These are phyloP conservation scores for Epirrita christyi DNA, from an alignment of 2,888 invertebrate genomes.

Conservation along the genomic window DNA sequence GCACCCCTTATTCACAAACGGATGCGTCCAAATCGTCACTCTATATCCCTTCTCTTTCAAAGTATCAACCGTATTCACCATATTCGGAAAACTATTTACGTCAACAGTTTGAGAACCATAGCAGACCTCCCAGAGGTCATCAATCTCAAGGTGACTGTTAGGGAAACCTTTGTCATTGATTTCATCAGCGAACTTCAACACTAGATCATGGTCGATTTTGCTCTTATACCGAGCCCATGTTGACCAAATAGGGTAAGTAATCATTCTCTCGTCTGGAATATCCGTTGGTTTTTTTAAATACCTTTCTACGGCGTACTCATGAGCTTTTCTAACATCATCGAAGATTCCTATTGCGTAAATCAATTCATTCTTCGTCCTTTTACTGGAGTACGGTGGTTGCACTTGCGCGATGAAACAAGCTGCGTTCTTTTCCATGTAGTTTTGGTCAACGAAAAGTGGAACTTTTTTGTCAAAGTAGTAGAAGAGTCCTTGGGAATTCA, in stretches of 20 bases:
- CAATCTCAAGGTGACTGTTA: conserved; percentile 86
- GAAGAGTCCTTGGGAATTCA: conserved; percentile 87
- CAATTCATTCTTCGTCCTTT: conserved; percentile 69
- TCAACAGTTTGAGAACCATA: conserved; percentile 86
- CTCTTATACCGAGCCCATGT: conserved; percentile 86
- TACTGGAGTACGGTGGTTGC: conserved; percentile 74
- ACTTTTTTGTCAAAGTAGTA: conserved; percentile 86
- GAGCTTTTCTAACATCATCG: conserved; percentile 83
- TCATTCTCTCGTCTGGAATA: conserved; percentile 83
- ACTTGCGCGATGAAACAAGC: conserved; percentile 81
- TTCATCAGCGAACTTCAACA: conserved; percentile 79
- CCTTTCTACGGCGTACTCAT: conserved; percentile 85
- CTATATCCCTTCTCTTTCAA: conserved; percentile 78
- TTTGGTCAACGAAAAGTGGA: conserved; percentile 88
- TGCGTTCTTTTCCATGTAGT: conserved; percentile 71
- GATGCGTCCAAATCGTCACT: conserved; percentile 87
- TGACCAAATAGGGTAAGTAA: conserved; percentile 87
- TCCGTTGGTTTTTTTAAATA: conserved; percentile 84
- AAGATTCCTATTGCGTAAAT: conserved; percentile 86
- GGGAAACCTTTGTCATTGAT: conserved; percentile 78
- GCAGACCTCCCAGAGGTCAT: conserved; percentile 87
- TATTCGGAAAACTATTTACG: conserved; percentile 80
- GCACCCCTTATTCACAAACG: conserved; percentile 86
- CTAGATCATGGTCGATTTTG: conserved; percentile 77
- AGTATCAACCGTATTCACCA: conserved; percentile 72